These are phyloP conservation scores for Nannoperca obscura DNA, from an alignment of 2,797 vertebrate species.

Conservation along the genomic window DNA sequence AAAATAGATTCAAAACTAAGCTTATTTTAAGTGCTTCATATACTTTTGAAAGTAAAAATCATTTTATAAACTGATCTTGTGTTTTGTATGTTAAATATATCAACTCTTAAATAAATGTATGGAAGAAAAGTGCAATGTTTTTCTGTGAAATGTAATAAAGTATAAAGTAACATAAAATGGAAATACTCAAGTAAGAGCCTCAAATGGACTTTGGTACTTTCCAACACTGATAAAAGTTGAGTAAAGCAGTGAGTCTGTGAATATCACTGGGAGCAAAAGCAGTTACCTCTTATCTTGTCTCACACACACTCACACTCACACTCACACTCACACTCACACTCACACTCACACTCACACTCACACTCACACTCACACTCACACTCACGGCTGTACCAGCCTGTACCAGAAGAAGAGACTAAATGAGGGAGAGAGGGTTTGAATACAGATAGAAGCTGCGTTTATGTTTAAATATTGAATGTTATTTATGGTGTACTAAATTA, in stretches of 20 bases:
- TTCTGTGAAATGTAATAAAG: too few relatives aligned
- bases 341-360: constrained; percentile 18
- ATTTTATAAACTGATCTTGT: too few relatives aligned
- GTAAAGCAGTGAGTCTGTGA: constrained; percentile 2
- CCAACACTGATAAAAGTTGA: not conserved
- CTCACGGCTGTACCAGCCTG: constrained; percentile 66
- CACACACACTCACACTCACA: constrained; percentile 22
- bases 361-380: not conserved
- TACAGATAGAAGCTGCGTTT: constrained; percentile 2
- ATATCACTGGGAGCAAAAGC: constrained; percentile 53
- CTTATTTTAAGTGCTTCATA: too few relatives aligned
- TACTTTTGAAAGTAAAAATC: too few relatives aligned
- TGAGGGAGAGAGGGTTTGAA: not conserved
- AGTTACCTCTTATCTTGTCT: constrained; percentile 61
- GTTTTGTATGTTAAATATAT: too few relatives aligned
- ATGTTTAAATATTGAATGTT: not conserved
- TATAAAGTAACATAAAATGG: too few relatives aligned
- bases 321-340: constrained; percentile 18
- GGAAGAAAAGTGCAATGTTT: too few relatives aligned
- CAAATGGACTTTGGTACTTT: too few relatives aligned
- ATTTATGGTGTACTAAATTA: not conserved
- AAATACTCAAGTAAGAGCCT: too few relatives aligned
- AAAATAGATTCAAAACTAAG: too few relatives aligned
- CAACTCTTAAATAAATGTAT: too few relatives aligned
- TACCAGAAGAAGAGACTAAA: constrained; percentile 55